Base-by-base conservation (phyloP, 2,888 invertebrate species). In the Polydrusus pterygomalis region DNA sequence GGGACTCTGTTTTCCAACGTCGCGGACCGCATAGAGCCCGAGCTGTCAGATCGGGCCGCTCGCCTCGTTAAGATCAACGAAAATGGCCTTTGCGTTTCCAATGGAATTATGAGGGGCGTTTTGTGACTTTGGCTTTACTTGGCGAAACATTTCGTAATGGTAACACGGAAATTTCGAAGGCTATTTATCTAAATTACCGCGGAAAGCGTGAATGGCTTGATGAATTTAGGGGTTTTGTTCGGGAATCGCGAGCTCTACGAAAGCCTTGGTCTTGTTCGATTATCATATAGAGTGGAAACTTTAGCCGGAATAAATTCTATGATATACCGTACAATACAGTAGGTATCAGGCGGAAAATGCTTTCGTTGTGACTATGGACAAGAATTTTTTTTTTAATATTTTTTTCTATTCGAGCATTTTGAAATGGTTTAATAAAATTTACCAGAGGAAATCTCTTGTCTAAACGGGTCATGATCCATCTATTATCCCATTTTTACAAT, bases 21-120 rank as follows among this genome's bases (percentile, higher is more conserved):
- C 63, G 62, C 64, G 70, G 74, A 75, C 75, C 75, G 62, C 75
- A 75, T 65, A 70, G 72, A 72, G 72, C 68, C 72, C 40, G 49
- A 45, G 67, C 74, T 70, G 74, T 74, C 74, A 70, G 47, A 15
- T 30, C 40, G 75, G 58, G 43, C 72, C 72, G 72, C 47, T 76
- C 64, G 72, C 40, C 69, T 77, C 73, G 77, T 77, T 77, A 73
- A 73, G 72, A 76, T 76, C 77, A 38, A 73, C 64, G 70, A 70
- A 77, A 75, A 75, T 71, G 71, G 67, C 68, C 70, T 68, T 75
- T 71, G 70, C 71, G 71, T 75, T 71, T 68, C 75, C 45, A 75
- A 75, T 75, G 75, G 75, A 75, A 75, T 75, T 75, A 75, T 75
- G 75, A 75, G 71, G 75, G 75, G 71, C 67, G 71, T 75, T 75